Evolutionary conservation across 2,113 vertebrate species (phyloP).

Genomic region (Lathamus discolor): DNA sequence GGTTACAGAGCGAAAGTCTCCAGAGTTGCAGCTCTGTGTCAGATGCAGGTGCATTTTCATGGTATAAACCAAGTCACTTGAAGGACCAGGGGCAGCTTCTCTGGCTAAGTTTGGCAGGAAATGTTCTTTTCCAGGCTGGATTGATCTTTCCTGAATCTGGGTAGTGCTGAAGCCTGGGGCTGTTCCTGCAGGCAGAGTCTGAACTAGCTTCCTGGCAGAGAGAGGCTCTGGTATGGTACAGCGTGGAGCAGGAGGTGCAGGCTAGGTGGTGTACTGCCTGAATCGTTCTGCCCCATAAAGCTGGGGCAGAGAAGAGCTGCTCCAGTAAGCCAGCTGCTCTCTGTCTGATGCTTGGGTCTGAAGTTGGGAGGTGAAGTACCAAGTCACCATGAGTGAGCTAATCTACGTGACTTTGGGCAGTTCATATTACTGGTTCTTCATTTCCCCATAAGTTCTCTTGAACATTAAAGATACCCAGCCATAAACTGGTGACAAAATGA

Average conservation of each 20-base stretch:
- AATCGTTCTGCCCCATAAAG: background rate
- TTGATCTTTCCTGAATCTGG: background rate
- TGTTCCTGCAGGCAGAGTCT: background rate
- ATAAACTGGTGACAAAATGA: background rate
- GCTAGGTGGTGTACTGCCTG: background rate
- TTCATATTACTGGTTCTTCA: background rate
- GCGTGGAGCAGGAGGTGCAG: background rate
- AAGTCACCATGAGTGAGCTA: background rate
- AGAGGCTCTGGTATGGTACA: background rate
- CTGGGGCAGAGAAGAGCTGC: background rate
- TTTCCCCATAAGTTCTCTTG: background rate
- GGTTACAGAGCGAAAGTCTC: background rate
- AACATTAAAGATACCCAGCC: conserved; percentile 20
- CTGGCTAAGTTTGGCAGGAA: background rate
- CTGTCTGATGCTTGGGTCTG: background rate
- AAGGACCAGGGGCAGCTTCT: background rate
- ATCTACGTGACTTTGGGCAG: background rate
- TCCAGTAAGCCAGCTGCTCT: background rate
- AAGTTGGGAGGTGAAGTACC: background rate
- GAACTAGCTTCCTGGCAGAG: background rate
- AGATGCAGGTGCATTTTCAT: background rate
- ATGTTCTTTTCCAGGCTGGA: background rate
- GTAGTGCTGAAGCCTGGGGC: background rate
- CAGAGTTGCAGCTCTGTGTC: background rate
- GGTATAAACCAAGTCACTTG: background rate